Percentiles rank a stretch among this genome's conserved stretches.
These are phyloP conservation scores for Tachina grossa DNA, from an alignment of 2,888 invertebrate species.

Conservation along the genomic window DNA sequence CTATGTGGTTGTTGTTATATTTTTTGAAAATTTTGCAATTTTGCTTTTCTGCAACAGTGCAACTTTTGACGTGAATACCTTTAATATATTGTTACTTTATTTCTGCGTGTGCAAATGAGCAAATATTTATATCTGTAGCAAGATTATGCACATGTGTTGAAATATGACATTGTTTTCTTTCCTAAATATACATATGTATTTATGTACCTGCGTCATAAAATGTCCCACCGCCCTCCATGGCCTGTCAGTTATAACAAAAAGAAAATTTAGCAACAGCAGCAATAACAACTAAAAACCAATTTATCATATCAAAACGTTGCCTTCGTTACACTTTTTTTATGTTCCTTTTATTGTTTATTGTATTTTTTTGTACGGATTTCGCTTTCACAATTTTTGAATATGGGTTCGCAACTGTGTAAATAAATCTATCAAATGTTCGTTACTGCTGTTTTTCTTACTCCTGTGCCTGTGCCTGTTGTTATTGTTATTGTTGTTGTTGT, in stretches of 20 bases:
- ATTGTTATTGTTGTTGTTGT: neutral
- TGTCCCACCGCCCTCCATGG: neutral
- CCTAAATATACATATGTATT: slow-evolving; percentile 28
- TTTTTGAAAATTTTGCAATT: too few species aligned
- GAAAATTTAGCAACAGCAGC: too few species aligned
- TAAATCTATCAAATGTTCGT: slow-evolving; percentile 23
- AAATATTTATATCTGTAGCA: neutral
- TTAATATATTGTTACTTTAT: neutral
- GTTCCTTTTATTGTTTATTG: slow-evolving; percentile 15
- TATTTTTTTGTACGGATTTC: neutral
- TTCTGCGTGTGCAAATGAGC: neutral
- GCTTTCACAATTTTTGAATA: slow-evolving; percentile 12
- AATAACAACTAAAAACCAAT: slow-evolving; percentile 33
- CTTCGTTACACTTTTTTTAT: slow-evolving; percentile 13
- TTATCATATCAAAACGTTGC: slow-evolving; percentile 59
- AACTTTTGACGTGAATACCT: too few species aligned
- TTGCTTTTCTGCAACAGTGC: too few species aligned
- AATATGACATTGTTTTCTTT: slow-evolving; percentile 7
- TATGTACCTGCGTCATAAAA: neutral
- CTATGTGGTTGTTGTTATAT: too few species aligned
- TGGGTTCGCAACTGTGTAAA: slow-evolving; percentile 27
- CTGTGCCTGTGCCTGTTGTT: neutral
- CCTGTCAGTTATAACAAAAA: too few species aligned
- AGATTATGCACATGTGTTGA: slow-evolving; percentile 3
- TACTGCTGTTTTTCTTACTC: neutral